Percentiles rank a stretch among this genome's conserved stretches.
Conservation (phyloP, 2,888 invertebrate species). For the Ennomos fuscantarius region DNA sequence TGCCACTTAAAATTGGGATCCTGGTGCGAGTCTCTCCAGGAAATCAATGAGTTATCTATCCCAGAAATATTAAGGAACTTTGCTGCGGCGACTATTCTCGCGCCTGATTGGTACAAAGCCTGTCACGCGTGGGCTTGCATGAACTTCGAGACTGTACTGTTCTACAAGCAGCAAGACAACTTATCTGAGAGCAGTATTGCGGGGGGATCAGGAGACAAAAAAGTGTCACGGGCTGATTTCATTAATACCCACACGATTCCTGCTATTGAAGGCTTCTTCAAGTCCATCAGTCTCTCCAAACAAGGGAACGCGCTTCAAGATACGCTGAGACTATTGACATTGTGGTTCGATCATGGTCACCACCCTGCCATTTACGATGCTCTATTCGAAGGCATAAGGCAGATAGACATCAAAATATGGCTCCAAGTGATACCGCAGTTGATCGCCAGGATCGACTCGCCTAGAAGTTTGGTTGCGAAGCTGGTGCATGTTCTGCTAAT, state of each 20-base stretch:
- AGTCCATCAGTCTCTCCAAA: slow-evolving; percentile 96
- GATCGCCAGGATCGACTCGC: slow-evolving; percentile 98
- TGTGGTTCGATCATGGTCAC: slow-evolving; percentile 99
- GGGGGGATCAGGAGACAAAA: slow-evolving; percentile 75
- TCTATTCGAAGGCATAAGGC: slow-evolving; percentile 94
- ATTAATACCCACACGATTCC: slow-evolving; percentile 90
- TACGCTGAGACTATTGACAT: slow-evolving; percentile 95
- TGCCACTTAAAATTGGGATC: slow-evolving; percentile 97
- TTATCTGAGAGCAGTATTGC: slow-evolving; percentile 75
- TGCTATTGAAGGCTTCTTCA: slow-evolving; percentile 98
- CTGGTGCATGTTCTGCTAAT: slow-evolving; percentile 96
- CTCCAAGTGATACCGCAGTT: slow-evolving; percentile 99
- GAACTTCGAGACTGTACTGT: slow-evolving; percentile 96
- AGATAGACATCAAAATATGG: slow-evolving; percentile 99
- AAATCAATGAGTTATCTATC: slow-evolving; percentile 92
- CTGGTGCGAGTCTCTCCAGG: slow-evolving; percentile 96
- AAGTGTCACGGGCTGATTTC: slow-evolving; percentile 72
- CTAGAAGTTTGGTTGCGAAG: slow-evolving; percentile 93
- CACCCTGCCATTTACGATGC: slow-evolving; percentile 97
- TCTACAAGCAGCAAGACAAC: slow-evolving; percentile 84
- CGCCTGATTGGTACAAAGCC: slow-evolving; percentile 97
- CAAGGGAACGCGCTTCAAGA: slow-evolving; percentile 96
- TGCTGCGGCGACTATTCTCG: slow-evolving; percentile 92
- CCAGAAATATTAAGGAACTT: slow-evolving; percentile 91
- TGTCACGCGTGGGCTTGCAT: slow-evolving; percentile 99